phyloP scores from a whole-genome alignment of 2,797 vertebrate species.

The Garrulus glandarius region DNA sequence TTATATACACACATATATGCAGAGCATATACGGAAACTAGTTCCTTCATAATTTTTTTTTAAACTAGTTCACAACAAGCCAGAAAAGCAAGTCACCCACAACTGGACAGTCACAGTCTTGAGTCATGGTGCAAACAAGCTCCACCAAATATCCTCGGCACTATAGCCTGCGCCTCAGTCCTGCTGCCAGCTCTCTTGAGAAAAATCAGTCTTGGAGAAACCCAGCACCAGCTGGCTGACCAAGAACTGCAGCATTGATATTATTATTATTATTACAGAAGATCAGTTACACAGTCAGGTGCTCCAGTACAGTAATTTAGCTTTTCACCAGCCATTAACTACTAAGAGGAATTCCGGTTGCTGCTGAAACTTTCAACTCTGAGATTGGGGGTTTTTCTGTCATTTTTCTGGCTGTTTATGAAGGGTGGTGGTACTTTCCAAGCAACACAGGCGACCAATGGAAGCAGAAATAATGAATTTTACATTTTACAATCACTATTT shows the following conservation, averaged over 20 bases:
- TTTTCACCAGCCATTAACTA: not conserved
- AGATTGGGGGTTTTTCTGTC: fast-evolving
- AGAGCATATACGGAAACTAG: not conserved
- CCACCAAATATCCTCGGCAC: not conserved
- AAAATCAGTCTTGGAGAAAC: not conserved
- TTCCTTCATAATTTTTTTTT: not conserved
- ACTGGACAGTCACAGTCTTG: not conserved
- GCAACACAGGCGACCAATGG: not conserved
- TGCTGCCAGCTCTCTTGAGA: not conserved
- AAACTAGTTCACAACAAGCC: not conserved
- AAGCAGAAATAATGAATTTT: not conserved
- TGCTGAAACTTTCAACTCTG: not conserved
- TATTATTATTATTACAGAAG: not conserved
- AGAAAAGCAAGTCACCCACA: not conserved
- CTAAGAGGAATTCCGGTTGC: not conserved
- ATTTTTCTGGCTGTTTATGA: not conserved
- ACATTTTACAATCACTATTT: not conserved
- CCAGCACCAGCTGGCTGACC: conserved; percentile 6
- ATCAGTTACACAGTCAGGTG: not conserved
- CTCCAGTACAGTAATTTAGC: not conserved
- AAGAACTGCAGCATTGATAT: not conserved
- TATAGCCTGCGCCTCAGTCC: not conserved
- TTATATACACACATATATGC: conserved; percentile 53
- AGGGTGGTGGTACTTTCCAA: not conserved
- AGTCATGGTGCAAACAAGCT: not conserved